Evolutionary conservation across 2,797 vertebrate species (phyloP).

Genomic region (Leptatherina wallacei): DNA sequence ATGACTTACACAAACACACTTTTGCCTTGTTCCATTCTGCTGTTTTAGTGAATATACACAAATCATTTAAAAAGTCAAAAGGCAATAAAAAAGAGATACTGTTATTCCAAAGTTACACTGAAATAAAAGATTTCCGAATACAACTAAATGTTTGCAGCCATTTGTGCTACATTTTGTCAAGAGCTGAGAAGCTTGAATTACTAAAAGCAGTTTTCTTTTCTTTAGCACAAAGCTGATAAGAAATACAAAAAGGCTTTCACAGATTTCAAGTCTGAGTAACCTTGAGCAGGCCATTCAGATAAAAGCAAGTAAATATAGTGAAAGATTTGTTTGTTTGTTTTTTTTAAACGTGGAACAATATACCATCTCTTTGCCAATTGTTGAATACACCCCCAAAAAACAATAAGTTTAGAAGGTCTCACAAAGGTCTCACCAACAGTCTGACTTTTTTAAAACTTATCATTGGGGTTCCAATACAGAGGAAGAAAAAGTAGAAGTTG

Average conservation of each 20-base stretch:
- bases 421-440: neutral
- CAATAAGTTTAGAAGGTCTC: neutral
- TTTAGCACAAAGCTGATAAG: slow-evolving; percentile 2
- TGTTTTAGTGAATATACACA: too few relatives aligned
- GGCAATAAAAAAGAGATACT: neutral
- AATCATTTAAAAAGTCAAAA: neutral
- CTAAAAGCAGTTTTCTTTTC: slow-evolving; percentile 14
- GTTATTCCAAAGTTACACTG: too few relatives aligned
- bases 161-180: neutral
- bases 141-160: neutral
- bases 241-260: slow-evolving; percentile 7
- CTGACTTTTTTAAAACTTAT: neutral
- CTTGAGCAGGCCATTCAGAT: slow-evolving; percentile 7
- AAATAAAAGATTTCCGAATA: neutral
- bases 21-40: too few relatives aligned
- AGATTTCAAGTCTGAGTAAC: slow-evolving; percentile 1
- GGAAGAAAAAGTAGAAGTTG: neutral
- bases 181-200: neutral
- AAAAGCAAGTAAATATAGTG: too few relatives aligned
- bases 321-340: neutral
- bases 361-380: neutral
- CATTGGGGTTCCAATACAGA: neutral
- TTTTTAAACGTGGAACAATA: neutral
- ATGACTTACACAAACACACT: too few relatives aligned
- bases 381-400: neutral